Evolutionary conservation across 1,140 invertebrate species (phyloP).

Genomic region (Zaprionus gabonicus): DNA sequence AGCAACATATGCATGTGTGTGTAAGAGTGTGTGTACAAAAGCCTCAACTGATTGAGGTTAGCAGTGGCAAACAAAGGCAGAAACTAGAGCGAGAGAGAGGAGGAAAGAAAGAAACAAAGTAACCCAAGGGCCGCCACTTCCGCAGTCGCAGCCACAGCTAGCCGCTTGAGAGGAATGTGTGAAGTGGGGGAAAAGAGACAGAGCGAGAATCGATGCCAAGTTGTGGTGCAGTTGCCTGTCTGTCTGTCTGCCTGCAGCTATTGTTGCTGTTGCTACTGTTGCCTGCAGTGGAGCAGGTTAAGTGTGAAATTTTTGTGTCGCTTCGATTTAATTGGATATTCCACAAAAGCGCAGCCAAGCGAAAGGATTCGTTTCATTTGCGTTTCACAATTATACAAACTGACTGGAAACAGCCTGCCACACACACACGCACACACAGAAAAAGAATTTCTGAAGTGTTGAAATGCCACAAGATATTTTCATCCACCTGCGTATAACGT

Average conservation of each 20-base stretch:
- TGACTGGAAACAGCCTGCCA: constrained; percentile 31
- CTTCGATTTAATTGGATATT: constrained; percentile 41
- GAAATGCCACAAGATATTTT: neutral
- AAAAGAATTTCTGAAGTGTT: neutral
- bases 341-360: constrained; percentile 34
- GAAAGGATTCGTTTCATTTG: constrained; percentile 65
- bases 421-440: constrained; percentile 3
- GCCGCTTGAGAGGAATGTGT: neutral
- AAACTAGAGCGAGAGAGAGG: neutral
- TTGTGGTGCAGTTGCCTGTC: constrained; percentile 11
- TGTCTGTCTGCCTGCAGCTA: constrained; percentile 13
- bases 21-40: constrained; percentile 2
- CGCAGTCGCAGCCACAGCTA: constrained; percentile 16
- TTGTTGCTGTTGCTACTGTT: neutral
- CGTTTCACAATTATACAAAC: constrained; percentile 61
- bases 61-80: constrained; percentile 24
- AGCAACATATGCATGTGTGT: neutral
- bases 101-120: neutral
- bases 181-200: neutral
- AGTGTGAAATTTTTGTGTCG: constrained; percentile 65
- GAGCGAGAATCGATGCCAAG: constrained; percentile 61
- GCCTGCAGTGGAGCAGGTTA: constrained; percentile 70
- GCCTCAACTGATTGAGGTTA: constrained; percentile 28
- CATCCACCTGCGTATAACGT: neutral
- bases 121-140: constrained; percentile 21